Evolutionary conservation across 92 coral and sea anemone genomes (phyloP), one percentile per base, ranked within the genome.

Genomic region (Galaxea fascicularis): DNA sequence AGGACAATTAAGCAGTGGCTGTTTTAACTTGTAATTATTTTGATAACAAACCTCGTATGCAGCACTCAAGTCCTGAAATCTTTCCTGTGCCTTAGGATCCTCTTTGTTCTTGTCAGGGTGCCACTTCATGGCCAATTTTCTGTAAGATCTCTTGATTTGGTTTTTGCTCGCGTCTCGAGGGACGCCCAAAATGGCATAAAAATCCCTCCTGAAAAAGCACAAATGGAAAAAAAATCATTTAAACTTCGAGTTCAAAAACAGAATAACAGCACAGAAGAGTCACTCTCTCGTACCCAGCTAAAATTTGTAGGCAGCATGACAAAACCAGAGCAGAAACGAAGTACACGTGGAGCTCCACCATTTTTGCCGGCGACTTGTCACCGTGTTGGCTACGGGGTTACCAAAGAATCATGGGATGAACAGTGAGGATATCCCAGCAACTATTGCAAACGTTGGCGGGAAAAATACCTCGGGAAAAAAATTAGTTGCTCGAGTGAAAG

Each of bases 91-190:
- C 63, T 92, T 88, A 14, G 95, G 95, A 27, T 97, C 99, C 53
- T 97, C 99, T 25, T 87, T 90, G 80, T 97, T 95, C 67, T 97
- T 97, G 83, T 97, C 99, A 4, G 99, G 99, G 65, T 97, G 99
- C 97, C 98, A 94, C 90, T 95, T 95, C 98, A 97, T 94, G 13
- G 99, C 99, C 31, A 97, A 86, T 83, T 95, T 97, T 86, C 99
- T 92, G 90, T 97, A 97, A n/a, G 99, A 98, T 83, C 93, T 71
- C 92, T 97, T 97, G 76, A 97, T 88, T 79, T 97, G 95, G 66
- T 97, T 97, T 80, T 95, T 97, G 85, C 87, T 87, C n/a, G 99
- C 98, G 83, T 97, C 95, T 60, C 94, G 95, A 77, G 98, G 90
- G 93, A 97, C 99, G 85, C 99, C 99, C 71, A 97, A 90, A 16